These are phyloP conservation scores for Thera obeliscata DNA, from an alignment of 2,888 invertebrate species.

Conservation along the genomic window DNA sequence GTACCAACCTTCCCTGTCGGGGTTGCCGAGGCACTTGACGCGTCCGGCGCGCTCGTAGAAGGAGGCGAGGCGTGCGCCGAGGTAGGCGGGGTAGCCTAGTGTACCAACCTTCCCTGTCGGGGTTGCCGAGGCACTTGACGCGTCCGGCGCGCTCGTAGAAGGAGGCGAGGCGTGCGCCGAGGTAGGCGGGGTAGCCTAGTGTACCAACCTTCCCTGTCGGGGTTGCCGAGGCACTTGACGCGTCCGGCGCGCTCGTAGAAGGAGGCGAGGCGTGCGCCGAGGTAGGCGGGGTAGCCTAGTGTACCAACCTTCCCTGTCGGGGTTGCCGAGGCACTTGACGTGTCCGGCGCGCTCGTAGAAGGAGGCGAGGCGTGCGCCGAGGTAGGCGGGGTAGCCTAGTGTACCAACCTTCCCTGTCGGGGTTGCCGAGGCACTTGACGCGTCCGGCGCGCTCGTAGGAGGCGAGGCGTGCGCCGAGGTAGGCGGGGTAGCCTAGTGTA, in stretches of 20 bases:
- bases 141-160: conserved; percentile 99
- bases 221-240: conserved; percentile 98
- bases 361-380: conserved; percentile 98
- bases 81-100: too few species aligned
- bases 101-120: conserved; percentile 92
- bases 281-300: too few species aligned
- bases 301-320: conserved; percentile 92
- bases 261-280: conserved; percentile 98
- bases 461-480: conserved; percentile 98
- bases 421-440: conserved; percentile 98
- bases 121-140: conserved; percentile 98
- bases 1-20: conserved; percentile 92
- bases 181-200: too few species aligned
- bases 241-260: conserved; percentile 99
- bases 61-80: conserved; percentile 98
- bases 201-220: conserved; percentile 92
- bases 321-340: conserved; percentile 98
- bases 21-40: conserved; percentile 98
- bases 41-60: conserved; percentile 99
- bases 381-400: too few species aligned
- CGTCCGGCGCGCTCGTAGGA: conserved; percentile 99
- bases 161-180: conserved; percentile 98
- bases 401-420: conserved; percentile 92
- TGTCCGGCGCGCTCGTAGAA: conserved; percentile 99
- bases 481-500: conserved; percentile 80